Conservation (phyloP, 2,797 vertebrate genomes). For the Gallinago nigripennis region DNA sequence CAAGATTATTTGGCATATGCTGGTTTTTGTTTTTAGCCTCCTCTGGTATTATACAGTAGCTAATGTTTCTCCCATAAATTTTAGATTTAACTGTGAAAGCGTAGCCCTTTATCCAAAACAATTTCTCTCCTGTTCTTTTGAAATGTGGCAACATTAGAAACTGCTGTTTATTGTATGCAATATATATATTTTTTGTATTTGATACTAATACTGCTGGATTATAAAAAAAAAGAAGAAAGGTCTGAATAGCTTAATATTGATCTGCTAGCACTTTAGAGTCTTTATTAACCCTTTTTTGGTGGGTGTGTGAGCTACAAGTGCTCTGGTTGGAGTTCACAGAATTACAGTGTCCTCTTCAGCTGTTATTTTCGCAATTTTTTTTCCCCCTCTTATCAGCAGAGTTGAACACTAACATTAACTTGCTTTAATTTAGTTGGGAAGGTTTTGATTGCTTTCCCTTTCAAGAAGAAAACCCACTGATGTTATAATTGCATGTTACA, state of each 20-base stretch:
- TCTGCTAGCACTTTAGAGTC: not conserved
- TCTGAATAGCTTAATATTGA: not conserved
- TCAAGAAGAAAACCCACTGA: not conserved
- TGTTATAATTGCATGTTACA: not conserved
- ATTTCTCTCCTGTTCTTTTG: not conserved
- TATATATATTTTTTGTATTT: not conserved
- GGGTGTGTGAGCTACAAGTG: not conserved
- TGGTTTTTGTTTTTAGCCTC: constrained; percentile 30
- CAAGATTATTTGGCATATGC: constrained; percentile 39
- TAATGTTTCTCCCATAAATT: constrained; percentile 1
- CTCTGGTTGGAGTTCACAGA: not conserved
- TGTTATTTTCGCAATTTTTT: not conserved
- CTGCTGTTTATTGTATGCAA: not conserved
- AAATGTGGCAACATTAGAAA: not conserved
- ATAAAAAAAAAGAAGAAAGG: not conserved
- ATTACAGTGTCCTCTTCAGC: not conserved
- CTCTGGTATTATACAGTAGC: not conserved
- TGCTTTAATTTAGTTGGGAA: not conserved
- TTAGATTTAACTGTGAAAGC: not conserved
- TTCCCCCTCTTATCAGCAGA: not conserved
- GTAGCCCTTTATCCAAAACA: not conserved
- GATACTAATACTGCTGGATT: not conserved
- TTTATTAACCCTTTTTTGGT: not conserved
- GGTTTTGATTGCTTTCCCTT: not conserved
- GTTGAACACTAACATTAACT: not conserved